Percentiles rank a stretch among this genome's conserved stretches.
These are phyloP conservation scores for Platysternon megacephalum DNA, from an alignment of 2,113 vertebrate species.

Conservation along the genomic window DNA sequence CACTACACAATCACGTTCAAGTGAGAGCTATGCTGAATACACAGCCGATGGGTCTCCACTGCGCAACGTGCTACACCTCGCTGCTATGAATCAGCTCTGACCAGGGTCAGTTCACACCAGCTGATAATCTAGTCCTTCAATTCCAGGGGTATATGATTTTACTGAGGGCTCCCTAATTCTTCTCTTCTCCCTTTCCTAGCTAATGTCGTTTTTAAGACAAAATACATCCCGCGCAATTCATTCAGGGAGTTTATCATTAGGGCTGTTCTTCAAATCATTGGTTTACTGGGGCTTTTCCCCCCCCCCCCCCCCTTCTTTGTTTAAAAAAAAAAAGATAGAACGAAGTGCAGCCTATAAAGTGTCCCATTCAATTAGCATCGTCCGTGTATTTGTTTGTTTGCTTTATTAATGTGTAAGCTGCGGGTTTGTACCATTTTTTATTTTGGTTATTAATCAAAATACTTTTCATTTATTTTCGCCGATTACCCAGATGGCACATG, in stretches of 20 bases:
- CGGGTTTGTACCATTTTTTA: slow-evolving; percentile 29
- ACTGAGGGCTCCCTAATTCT: neutral
- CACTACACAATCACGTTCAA: neutral
- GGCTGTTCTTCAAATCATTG: neutral
- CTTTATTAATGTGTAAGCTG: slow-evolving; percentile 60
- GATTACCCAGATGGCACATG: slow-evolving; percentile 34
- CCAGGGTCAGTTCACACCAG: neutral
- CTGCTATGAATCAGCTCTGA: neutral
- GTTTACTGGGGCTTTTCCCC: neutral
- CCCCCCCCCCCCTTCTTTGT: accelerated
- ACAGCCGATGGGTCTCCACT: neutral
- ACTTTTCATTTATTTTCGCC: neutral
- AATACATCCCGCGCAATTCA: accelerated
- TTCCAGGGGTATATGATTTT: neutral
- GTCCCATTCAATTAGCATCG: slow-evolving; percentile 24
- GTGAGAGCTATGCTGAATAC: neutral
- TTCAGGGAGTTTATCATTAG: neutral
- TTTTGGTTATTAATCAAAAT: slow-evolving; percentile 54
- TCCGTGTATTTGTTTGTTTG: slow-evolving; percentile 58
- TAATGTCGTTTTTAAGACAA: neutral
- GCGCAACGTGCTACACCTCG: neutral
- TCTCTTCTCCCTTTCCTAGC: neutral
- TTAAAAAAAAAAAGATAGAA: neutral
- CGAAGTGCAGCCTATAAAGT: neutral
- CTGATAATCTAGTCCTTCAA: neutral